Evolutionary conservation across 2,888 invertebrate species (phyloP).

Genomic region (Plebejus anna): DNA sequence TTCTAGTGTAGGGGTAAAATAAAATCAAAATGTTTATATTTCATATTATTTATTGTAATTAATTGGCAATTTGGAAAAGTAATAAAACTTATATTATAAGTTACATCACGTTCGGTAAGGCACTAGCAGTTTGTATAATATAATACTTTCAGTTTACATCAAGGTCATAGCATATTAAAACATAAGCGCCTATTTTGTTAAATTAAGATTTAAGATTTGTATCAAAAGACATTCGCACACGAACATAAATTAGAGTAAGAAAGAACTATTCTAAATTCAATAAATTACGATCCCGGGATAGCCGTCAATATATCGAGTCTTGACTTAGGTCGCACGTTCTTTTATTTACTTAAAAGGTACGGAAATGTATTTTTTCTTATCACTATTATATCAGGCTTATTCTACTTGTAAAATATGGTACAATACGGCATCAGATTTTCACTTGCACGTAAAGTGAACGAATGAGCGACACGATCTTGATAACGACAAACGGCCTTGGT

Average conservation of each 20-base stretch:
- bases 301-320: conserved; percentile 77
- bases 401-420: conserved; percentile 75
- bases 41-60: conserved; percentile 66
- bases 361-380: conserved; percentile 72
- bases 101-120: conserved; percentile 54
- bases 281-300: conserved; percentile 80
- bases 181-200: conserved; percentile 63
- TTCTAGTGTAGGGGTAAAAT: conserved; percentile 31
- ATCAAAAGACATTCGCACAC: conserved; percentile 66
- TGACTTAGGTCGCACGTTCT: conserved; percentile 80
- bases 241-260: conserved; percentile 73
- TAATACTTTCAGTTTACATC: conserved; percentile 57
- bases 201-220: conserved; percentile 68
- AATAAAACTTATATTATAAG: conserved; percentile 50
- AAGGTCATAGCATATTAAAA: conserved; percentile 59
- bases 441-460: conserved; percentile 71
- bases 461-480: conserved; percentile 76
- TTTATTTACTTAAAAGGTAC: conserved; percentile 78
- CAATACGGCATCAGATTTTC: conserved; percentile 70
- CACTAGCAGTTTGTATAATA: conserved; percentile 58
- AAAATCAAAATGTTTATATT: conserved; percentile 43
- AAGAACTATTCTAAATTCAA: conserved; percentile 69
- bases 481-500: conserved; percentile 72
- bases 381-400: conserved; percentile 72
- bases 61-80: conserved; percentile 68